A percentile compares a stretch with the other conserved stretches of the same genome.
Conservation (phyloP, 2,888 invertebrate species). For the Aphodius sticticus region DNA sequence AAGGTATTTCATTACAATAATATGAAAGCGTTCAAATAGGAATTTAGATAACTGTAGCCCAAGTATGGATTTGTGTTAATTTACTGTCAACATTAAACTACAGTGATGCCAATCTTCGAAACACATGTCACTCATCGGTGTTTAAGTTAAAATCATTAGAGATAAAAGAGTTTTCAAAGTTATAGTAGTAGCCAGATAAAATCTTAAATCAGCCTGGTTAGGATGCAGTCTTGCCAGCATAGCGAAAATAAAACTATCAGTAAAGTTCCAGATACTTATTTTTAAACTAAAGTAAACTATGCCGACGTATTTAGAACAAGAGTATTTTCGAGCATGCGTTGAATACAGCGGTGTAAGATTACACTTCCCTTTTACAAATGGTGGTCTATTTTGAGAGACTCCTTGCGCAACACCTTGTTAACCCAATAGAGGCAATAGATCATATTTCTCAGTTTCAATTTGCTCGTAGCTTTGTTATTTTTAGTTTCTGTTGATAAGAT, state of each 20-base stretch:
- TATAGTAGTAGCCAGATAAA: no score
- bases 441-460: background rate
- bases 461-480: background rate
- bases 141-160: no score
- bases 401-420: slow-evolving; percentile 12
- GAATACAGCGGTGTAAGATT: background rate
- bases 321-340: background rate
- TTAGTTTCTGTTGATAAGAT: background rate
- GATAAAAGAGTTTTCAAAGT: no score
- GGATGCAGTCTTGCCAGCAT: no score
- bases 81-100: no score
- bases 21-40: no score
- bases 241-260: background rate
- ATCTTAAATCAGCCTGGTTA: no score
- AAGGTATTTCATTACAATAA: no score
- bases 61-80: no score
- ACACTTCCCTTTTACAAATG: background rate
- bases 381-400: background rate
- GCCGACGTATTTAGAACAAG: background rate
- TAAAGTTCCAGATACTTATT: background rate
- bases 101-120: no score
- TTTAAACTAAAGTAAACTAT: slow-evolving; percentile 4
- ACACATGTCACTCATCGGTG: no score
- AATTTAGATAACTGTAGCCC: no score
- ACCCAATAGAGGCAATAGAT: background rate